A percentile compares a stretch with the other conserved stretches of the same genome.
These are phyloP conservation scores for Mustela nigripes DNA, from an alignment of 2,113 vertebrate species.

Conservation along the genomic window DNA sequence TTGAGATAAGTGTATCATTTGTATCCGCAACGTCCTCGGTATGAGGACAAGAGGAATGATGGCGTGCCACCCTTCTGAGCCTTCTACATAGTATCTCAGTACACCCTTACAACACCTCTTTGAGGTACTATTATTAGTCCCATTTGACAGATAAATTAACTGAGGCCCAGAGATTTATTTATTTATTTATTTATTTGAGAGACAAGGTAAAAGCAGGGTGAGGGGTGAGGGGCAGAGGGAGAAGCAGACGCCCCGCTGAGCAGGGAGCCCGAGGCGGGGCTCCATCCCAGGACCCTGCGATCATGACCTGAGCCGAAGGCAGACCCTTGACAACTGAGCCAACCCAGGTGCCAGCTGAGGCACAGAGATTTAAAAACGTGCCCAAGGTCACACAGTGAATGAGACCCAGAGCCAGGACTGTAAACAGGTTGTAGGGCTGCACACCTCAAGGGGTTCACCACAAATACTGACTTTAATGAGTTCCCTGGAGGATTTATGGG, in stretches of 20 bases:
- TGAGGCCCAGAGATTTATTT: background rate
- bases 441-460: conserved; percentile 5
- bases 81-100: background rate
- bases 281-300: background rate
- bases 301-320: background rate
- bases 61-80: background rate
- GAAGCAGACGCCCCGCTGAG: too few relatives aligned
- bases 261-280: background rate
- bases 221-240: too few relatives aligned
- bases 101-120: background rate
- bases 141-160: conserved; percentile 63
- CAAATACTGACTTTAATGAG: background rate
- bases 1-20: background rate
- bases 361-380: conserved; percentile 8
- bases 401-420: conserved; percentile 20
- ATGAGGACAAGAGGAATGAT: background rate
- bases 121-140: conserved; percentile 44
- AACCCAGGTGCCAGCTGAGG: background rate
- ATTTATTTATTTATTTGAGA: background rate
- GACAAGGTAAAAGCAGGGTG: too few relatives aligned
- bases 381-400: background rate
- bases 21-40: background rate
- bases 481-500: background rate
- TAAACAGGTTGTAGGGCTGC: background rate
- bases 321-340: background rate